Conservation (phyloP, 2,797 vertebrate species). For the Tenualosa thibaudeaui region DNA sequence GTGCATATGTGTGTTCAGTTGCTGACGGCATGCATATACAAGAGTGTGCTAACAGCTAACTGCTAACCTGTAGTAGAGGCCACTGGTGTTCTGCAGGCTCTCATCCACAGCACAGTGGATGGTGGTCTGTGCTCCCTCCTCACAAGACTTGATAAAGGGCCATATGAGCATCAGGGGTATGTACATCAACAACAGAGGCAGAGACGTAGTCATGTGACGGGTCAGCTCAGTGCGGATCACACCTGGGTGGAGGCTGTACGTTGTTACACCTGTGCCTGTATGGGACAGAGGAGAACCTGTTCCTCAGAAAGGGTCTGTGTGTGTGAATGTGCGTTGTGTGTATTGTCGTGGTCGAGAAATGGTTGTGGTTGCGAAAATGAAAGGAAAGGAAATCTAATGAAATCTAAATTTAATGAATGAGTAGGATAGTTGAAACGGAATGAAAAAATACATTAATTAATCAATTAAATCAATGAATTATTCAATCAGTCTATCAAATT, state of each 20-base stretch:
- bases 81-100: slow-evolving; percentile 61
- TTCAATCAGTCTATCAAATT: too few relatives aligned
- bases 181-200: slow-evolving; percentile 52
- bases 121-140: slow-evolving; percentile 75
- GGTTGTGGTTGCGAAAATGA: too few relatives aligned
- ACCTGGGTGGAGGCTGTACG: slow-evolving; percentile 74
- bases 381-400: too few relatives aligned
- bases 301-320: neutral
- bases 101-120: slow-evolving; percentile 78
- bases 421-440: too few relatives aligned
- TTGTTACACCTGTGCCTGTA: slow-evolving; percentile 53
- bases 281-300: neutral
- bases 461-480: too few relatives aligned
- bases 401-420: too few relatives aligned
- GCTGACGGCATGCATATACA: slow-evolving; percentile 68
- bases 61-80: slow-evolving; percentile 69
- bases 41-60: neutral
- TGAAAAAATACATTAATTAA: too few relatives aligned
- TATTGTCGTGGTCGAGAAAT: too few relatives aligned
- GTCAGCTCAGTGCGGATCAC: slow-evolving; percentile 69
- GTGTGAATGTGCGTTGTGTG: too few relatives aligned
- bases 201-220: slow-evolving; percentile 55
- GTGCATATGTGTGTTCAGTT: slow-evolving; percentile 35
- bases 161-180: slow-evolving; percentile 40
- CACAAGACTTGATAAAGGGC: slow-evolving; percentile 60